phyloP scores from a whole-genome alignment of 1,140 invertebrate genomes.

The Parapsyche elsis region DNA sequence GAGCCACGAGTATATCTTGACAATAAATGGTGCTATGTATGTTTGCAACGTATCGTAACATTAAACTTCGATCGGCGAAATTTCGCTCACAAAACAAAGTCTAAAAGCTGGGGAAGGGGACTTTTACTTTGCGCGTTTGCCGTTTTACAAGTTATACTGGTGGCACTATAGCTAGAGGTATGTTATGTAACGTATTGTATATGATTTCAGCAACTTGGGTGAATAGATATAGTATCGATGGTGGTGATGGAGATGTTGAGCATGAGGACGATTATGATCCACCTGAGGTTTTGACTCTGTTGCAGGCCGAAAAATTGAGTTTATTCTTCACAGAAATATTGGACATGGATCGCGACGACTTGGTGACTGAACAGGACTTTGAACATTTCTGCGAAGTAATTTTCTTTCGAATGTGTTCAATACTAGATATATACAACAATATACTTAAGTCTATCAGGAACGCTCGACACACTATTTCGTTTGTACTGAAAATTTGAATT shows the following conservation, averaged over 20 bases:
- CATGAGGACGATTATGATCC: constrained; percentile 65
- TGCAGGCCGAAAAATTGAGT: constrained; percentile 75
- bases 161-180: too few relatives aligned
- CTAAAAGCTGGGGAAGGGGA: too few relatives aligned
- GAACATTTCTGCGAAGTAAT: constrained; percentile 75
- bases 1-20: too few relatives aligned
- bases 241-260: constrained; percentile 66
- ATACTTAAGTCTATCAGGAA: not conserved
- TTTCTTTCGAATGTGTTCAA: constrained; percentile 27
- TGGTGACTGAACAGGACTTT: constrained; percentile 76
- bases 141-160: too few relatives aligned
- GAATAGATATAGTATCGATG: constrained; percentile 73
- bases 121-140: too few relatives aligned
- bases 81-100: too few relatives aligned
- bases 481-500: too few relatives aligned
- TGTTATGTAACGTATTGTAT: too few relatives aligned
- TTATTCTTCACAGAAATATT: constrained; percentile 76
- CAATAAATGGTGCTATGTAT: too few relatives aligned
- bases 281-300: constrained; percentile 67
- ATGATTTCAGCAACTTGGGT: constrained; percentile 72
- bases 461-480: not conserved
- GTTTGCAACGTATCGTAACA: too few relatives aligned
- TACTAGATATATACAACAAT: too few relatives aligned
- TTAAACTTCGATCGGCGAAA: too few relatives aligned
- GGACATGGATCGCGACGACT: constrained; percentile 77